Conservation (phyloP, 2,888 invertebrate genomes). For the Nomada goodeniana region DNA sequence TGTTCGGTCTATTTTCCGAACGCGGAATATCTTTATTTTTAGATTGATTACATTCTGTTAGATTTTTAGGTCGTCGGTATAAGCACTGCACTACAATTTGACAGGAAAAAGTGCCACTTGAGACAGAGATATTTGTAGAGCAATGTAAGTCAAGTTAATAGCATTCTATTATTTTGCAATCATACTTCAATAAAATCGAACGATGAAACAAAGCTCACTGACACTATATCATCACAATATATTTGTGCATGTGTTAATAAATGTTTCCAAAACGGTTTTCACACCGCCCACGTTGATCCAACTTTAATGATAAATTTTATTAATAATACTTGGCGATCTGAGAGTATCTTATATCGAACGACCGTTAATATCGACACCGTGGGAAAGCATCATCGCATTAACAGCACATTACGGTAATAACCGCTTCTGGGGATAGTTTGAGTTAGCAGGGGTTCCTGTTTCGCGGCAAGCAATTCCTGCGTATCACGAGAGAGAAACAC, state of each 20-base stretch:
- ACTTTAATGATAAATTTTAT: too few relatives aligned
- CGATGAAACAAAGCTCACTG: too few relatives aligned
- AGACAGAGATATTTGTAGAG: too few relatives aligned
- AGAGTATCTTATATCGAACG: not conserved
- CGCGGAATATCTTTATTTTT: not conserved
- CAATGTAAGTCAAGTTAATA: too few relatives aligned
- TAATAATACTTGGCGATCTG: not conserved
- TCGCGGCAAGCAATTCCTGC: slow-evolving; percentile 6
- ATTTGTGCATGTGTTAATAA: not conserved
- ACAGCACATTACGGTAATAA: slow-evolving; percentile 59
- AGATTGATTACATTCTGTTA: too few relatives aligned
- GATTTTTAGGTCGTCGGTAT: not conserved
- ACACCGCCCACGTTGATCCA: not conserved
- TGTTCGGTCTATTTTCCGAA: slow-evolving; percentile 2
- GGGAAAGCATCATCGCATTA: slow-evolving; percentile 45
- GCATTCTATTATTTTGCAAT: too few relatives aligned
- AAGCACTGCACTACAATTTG: too few relatives aligned
- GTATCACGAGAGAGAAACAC: slow-evolving; percentile 8
- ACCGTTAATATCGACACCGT: slow-evolving; percentile 39
- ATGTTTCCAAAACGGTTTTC: not conserved
- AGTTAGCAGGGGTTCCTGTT: slow-evolving; percentile 41
- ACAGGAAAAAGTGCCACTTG: too few relatives aligned
- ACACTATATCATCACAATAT: not conserved
- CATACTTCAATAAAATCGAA: too few relatives aligned
- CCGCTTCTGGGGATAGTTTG: slow-evolving; percentile 32